Conservation (phyloP, 2,113 vertebrate genomes). For the Amphilophus citrinellus region DNA sequence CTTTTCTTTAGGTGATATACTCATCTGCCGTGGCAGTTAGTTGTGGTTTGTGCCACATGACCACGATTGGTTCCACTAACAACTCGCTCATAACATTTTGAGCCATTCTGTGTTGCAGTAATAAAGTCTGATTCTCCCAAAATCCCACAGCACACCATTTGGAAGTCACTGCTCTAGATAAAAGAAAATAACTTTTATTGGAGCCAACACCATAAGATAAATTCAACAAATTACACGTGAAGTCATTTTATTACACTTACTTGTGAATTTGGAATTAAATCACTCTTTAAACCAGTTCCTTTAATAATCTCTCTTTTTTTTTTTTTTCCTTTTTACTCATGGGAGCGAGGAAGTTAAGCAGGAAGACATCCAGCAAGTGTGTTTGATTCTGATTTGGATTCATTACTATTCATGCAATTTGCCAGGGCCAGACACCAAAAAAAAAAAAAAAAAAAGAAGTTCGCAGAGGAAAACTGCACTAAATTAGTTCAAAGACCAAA, state of each 20-base stretch:
- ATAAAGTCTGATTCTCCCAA: not conserved
- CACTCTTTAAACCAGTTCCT: not conserved
- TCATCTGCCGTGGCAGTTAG: not conserved
- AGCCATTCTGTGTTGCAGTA: not conserved
- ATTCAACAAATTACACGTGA: not conserved
- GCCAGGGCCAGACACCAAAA: not conserved
- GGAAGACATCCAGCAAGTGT: not conserved
- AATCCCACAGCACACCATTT: not conserved
- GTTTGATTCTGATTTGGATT: slow-evolving; percentile 17
- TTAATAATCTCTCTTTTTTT: not conserved
- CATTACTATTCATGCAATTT: slow-evolving; percentile 32
- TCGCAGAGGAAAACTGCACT: slow-evolving; percentile 1
- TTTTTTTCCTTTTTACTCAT: not conserved
- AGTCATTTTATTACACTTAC: slow-evolving; percentile 2
- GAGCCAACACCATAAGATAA: not conserved
- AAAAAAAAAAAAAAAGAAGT: not conserved
- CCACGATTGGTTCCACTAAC: not conserved
- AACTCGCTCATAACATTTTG: not conserved
- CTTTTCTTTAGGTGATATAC: not conserved
- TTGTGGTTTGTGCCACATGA: not conserved
- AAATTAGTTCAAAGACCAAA: slow-evolving; percentile 20
- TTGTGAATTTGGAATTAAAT: not conserved
- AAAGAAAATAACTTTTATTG: slow-evolving; percentile 10
- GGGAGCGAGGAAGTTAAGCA: not conserved
- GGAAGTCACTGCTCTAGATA: not conserved